Conservation (phyloP, 23 tunicate genomes). For the Aplidium turbinatum region DNA sequence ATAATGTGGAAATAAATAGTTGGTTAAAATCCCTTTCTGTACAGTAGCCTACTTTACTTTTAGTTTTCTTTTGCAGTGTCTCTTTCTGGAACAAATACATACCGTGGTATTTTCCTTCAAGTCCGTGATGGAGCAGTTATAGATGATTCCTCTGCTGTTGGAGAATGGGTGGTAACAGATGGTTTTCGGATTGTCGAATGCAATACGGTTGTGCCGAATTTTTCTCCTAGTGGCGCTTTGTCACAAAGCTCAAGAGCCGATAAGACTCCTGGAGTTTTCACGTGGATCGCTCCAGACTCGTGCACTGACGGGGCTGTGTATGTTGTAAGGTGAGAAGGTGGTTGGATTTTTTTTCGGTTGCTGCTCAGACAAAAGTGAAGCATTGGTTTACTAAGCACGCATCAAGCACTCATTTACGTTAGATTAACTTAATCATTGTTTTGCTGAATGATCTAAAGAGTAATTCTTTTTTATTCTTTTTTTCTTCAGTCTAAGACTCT, state of each 20-base stretch:
- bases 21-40: background rate
- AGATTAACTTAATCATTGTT: no score
- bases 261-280: background rate
- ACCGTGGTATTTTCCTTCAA: constrained; percentile 37
- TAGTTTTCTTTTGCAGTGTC: constrained; percentile 22
- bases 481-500: no score
- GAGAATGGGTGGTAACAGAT: constrained; percentile 1
- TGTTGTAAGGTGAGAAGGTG: constrained; percentile 1
- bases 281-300: constrained; percentile 33
- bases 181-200: constrained; percentile 1
- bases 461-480: no score
- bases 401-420: no score
- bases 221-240: constrained; percentile 5
- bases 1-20: no score
- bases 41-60: no score
- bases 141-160: background rate
- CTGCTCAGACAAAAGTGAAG: no score
- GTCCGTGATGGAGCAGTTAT: constrained; percentile 16
- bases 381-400: no score
- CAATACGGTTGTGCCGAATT: background rate
- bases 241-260: background rate
- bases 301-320: constrained; percentile 1
- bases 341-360: no score
- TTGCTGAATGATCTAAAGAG: no score
- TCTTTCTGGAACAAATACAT: background rate